Base-by-base conservation (phyloP, 2,888 invertebrate genomes). In the Rapana venosa region DNA sequence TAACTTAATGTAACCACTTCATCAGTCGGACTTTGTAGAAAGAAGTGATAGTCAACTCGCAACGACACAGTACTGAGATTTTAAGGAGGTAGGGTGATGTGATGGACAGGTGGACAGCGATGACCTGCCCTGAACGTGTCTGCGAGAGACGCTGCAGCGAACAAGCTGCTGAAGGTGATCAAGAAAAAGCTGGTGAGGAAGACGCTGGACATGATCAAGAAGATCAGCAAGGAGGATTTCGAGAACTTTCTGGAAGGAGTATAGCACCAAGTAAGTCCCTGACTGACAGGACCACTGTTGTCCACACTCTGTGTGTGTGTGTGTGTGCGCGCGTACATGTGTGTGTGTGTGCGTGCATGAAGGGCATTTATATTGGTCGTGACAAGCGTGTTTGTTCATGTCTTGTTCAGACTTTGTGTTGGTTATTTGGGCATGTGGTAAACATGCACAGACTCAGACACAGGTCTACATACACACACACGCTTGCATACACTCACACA, bases 171-270 rank as follows among this genome's bases (percentile, higher is more conserved):
- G 95, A 99, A 99, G 97, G 98, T 99, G 90, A 99, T 99, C 96
- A 99, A 99, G 97, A 99, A 99, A 97, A 99, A 99, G 96, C 97
- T 99, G 91, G 98, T 99, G 30, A 97, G 99, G 87, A 99, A 99
- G 96, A 98, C 98, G 15, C 97, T 99, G 89, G 99, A 99, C 96
- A 99, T 99, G 99, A 97, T 99, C 93, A 99, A 99, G 97, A 99
- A 99, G 97, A 97, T 99, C 92, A 97, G 98, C 88, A 98, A 98
- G 91, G 98, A 98, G 87, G 98, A 98, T 87, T 99, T 98, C 96
- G 97, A 98, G 47, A 97, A 97, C 94, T 99, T n/a, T 99, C 97
- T 99, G 99, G 99, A 99, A 99, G 96, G 99, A 99, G 97, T 99
- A 98, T 97, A 98, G 99, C 90, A 99, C 99, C 92, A 99, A 99